A percentile compares a stretch with the other conserved stretches of the same genome.
phyloP scores from a whole-genome alignment of 2,888 invertebrate genomes.

The Sarcophaga caerulescens region DNA sequence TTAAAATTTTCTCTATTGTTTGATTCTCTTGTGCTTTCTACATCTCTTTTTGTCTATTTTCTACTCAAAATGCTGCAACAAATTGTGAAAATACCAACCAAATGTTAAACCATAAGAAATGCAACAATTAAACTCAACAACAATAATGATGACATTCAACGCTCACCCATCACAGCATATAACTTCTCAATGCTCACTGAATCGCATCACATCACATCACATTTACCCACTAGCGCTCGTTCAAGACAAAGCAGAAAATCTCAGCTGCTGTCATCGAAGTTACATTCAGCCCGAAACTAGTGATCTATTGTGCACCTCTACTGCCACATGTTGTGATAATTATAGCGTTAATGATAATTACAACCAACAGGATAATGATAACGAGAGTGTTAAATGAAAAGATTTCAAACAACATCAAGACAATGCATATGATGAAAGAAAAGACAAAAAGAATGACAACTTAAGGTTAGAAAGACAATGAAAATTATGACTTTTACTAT shows the following conservation, averaged over 20 bases:
- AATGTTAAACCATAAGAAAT: constrained; percentile 19
- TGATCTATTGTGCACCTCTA: background rate
- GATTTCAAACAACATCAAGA: background rate
- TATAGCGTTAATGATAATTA: background rate
- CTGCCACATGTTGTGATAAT: constrained; percentile 44
- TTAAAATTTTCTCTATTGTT: constrained; percentile 33
- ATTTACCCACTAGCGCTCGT: background rate
- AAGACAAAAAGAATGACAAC: too few species aligned
- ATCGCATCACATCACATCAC: background rate
- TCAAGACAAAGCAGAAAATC: constrained; percentile 8
- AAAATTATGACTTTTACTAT: constrained; percentile 25
- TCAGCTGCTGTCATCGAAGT: constrained; percentile 27
- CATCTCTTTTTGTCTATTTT: background rate
- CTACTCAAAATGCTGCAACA: background rate
- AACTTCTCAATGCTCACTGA: background rate
- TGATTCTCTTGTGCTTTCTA: too few species aligned
- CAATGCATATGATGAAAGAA: background rate
- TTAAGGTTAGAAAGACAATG: constrained; percentile 3
- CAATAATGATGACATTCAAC: constrained; percentile 20
- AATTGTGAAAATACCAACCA: background rate
- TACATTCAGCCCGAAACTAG: background rate
- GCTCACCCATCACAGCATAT: too few species aligned
- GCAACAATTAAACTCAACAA: constrained; percentile 29
- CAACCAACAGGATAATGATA: background rate
- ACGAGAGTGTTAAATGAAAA: background rate